These are phyloP conservation scores for Ctenicera cuprea DNA, from an alignment of 2,888 invertebrate genomes.

Conservation along the genomic window DNA sequence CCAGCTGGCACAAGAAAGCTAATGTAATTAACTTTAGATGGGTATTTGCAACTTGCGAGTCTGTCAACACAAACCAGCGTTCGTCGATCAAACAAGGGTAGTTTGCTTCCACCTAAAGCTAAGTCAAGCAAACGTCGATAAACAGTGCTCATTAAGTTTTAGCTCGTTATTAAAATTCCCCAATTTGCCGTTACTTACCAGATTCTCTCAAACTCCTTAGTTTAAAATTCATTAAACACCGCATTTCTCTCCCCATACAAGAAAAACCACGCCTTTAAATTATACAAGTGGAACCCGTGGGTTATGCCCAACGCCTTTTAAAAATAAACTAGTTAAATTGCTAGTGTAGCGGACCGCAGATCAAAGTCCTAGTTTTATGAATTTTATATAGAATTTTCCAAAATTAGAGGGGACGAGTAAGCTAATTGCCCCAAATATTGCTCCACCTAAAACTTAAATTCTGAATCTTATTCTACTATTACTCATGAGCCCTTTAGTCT, in stretches of 20 bases:
- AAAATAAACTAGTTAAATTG: too few relatives aligned
- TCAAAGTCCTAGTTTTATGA: too few relatives aligned
- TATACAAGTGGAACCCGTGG: too few relatives aligned
- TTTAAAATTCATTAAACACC: not conserved
- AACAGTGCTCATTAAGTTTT: slow-evolving; percentile 18
- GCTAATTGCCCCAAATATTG: too few relatives aligned
- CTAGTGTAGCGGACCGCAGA: too few relatives aligned
- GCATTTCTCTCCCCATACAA: not conserved
- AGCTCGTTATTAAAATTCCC: slow-evolving; percentile 20
- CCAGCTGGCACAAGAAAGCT: slow-evolving; percentile 17
- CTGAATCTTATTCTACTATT: too few relatives aligned
- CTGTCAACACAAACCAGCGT: slow-evolving; percentile 25
- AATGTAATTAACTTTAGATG: slow-evolving; percentile 26
- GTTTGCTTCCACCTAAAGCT: slow-evolving; percentile 8
- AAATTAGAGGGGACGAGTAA: too few relatives aligned
- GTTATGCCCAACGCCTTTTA: too few relatives aligned
- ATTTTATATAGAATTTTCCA: too few relatives aligned
- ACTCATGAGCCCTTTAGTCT: too few relatives aligned
- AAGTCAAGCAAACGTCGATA: slow-evolving; percentile 18
- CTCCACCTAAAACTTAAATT: too few relatives aligned
- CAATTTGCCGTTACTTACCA: not conserved
- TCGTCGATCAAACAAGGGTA: slow-evolving; percentile 28
- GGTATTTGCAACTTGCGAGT: slow-evolving; percentile 17
- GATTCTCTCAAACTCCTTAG: not conserved
- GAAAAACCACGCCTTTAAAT: not conserved